Conservation (phyloP, 2,113 vertebrate genomes). For the Athene noctua region DNA sequence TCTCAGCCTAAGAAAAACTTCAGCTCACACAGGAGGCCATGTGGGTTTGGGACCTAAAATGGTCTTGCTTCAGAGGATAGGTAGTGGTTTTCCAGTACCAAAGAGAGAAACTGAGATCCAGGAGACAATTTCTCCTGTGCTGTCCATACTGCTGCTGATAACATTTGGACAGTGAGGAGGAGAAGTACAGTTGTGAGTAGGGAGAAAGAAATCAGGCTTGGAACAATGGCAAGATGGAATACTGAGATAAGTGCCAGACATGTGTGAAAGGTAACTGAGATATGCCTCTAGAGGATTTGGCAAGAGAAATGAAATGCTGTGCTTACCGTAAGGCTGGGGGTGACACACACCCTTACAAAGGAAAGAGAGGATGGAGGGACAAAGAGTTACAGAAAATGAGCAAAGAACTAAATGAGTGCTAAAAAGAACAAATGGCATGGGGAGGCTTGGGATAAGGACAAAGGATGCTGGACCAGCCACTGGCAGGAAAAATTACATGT, state of each 20-base stretch:
- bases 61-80: not conserved
- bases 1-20: not conserved
- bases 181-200: not conserved
- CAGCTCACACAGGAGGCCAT: not conserved
- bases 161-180: not conserved
- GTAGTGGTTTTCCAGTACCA: not conserved
- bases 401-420: not conserved
- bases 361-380: not conserved
- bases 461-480: not conserved
- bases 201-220: not conserved
- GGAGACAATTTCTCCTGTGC: not conserved
- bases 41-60: not conserved
- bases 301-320: not conserved
- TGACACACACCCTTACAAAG: fast-evolving
- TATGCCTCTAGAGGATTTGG: not conserved
- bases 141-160: not conserved
- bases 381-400: not conserved
- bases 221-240: not conserved
- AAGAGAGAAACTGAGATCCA: not conserved
- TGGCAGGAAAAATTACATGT: not conserved
- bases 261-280: not conserved
- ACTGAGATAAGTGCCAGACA: not conserved
- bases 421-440: fast-evolving
- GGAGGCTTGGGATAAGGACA: not conserved
- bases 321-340: not conserved